Evolutionary conservation across 2,888 invertebrate species (phyloP).

Genomic region (Lithophane socia): DNA sequence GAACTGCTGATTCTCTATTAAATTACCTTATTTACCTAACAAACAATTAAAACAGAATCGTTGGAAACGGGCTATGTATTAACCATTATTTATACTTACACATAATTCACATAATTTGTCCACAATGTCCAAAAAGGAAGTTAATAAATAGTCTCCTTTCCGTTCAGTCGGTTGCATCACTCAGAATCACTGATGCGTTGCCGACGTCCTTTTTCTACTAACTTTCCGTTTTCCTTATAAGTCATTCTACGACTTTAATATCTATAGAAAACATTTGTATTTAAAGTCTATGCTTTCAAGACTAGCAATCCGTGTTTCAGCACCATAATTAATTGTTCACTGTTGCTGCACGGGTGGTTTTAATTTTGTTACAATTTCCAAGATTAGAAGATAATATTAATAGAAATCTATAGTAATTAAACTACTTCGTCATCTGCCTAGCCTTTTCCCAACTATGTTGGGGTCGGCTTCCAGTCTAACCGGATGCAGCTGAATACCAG

Average conservation of each 20-base stretch:
- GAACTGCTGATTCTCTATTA: neutral
- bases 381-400: neutral
- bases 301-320: neutral
- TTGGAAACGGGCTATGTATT: neutral
- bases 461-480: too few relatives aligned
- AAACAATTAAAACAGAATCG: too few relatives aligned
- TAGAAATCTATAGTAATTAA: neutral
- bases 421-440: too few relatives aligned
- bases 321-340: neutral
- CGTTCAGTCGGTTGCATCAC: constrained; percentile 17
- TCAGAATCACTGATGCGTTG: constrained; percentile 44
- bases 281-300: neutral
- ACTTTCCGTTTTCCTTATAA: constrained; percentile 20
- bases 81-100: neutral
- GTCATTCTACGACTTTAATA: constrained; percentile 4
- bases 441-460: too few relatives aligned
- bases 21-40: neutral
- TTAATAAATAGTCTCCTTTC: constrained; percentile 8
- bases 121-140: constrained; percentile 27
- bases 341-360: neutral
- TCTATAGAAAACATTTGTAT: neutral
- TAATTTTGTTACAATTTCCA: neutral
- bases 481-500: too few relatives aligned
- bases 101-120: neutral
- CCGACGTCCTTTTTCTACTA: neutral